These are phyloP conservation scores for Noctua comes DNA, from an alignment of 2,888 invertebrate genomes.

Conservation along the genomic window DNA sequence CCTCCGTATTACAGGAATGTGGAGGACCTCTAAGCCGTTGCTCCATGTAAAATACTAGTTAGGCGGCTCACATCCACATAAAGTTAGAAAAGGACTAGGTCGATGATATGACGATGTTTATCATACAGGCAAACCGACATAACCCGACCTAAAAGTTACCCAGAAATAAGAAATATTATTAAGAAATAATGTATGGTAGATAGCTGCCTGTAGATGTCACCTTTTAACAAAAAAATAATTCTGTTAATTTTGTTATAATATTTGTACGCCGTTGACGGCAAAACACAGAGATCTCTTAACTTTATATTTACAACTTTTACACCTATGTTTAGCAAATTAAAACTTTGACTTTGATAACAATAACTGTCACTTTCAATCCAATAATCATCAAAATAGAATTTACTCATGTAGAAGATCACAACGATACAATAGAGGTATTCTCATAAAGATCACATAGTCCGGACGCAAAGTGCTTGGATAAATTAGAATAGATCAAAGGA, in stretches of 20 bases:
- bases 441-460: slow-evolving; percentile 20
- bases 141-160: too few relatives aligned
- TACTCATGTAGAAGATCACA: slow-evolving; percentile 12
- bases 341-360: background rate
- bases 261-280: too few relatives aligned
- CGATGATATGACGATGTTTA: background rate
- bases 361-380: background rate
- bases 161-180: too few relatives aligned
- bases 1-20: background rate
- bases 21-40: background rate
- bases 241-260: too few relatives aligned
- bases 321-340: too few relatives aligned
- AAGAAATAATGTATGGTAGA: too few relatives aligned
- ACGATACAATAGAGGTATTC: slow-evolving; percentile 18
- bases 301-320: too few relatives aligned
- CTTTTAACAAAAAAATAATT: too few relatives aligned
- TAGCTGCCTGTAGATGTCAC: too few relatives aligned
- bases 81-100: background rate
- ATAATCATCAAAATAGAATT: background rate
- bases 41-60: background rate
- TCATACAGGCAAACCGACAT: too few relatives aligned
- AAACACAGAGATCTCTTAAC: too few relatives aligned
- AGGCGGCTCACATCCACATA: background rate
- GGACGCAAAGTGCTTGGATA: slow-evolving; percentile 67
- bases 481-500: slow-evolving; percentile 84